Conservation (phyloP, 2,113 vertebrate species). For the Chlamydotis undulata region DNA sequence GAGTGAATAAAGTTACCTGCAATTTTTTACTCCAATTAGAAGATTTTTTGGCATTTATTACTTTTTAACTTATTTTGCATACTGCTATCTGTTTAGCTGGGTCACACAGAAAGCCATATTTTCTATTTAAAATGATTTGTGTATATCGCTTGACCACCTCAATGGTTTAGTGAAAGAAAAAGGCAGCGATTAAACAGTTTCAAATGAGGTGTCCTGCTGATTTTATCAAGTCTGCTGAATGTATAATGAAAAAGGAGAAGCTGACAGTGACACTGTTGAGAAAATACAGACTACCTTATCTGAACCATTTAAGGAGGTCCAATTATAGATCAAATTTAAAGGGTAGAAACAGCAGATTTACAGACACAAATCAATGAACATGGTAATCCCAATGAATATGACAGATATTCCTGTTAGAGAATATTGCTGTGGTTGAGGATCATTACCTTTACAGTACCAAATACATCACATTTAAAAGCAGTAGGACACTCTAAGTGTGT, state of each 20-base stretch:
- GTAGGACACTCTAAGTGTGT: constrained; percentile 73
- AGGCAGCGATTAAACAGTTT: constrained; percentile 93
- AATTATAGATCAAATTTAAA: constrained; percentile 93
- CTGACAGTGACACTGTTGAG: constrained; percentile 86
- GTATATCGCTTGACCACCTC: constrained; percentile 95
- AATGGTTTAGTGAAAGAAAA: constrained; percentile 88
- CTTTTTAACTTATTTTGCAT: constrained; percentile 93
- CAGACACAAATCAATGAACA: constrained; percentile 96
- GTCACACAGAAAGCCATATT: constrained; percentile 89
- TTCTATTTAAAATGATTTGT: constrained; percentile 99
- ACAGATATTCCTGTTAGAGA: constrained; percentile 91
- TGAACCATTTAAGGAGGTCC: constrained; percentile 94
- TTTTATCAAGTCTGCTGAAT: constrained; percentile 99
- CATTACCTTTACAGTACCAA: constrained; percentile 88
- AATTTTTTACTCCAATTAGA: constrained; percentile 96
- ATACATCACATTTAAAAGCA: constrained; percentile 85
- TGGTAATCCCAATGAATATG: constrained; percentile 90
- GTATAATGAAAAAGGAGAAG: constrained; percentile 94
- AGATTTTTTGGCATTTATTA: constrained; percentile 97
- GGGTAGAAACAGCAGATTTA: constrained; percentile 87
- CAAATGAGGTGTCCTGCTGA: constrained; percentile 94
- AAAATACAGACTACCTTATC: constrained; percentile 90
- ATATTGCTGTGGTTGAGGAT: constrained; percentile 85
- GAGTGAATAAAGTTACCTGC: constrained; percentile 77
- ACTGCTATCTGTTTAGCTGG: constrained; percentile 93